A percentile compares a stretch with the other conserved stretches of the same genome.
Evolutionary conservation across 1,140 invertebrate species (phyloP).

Genomic region (Araneus ventricosus): DNA sequence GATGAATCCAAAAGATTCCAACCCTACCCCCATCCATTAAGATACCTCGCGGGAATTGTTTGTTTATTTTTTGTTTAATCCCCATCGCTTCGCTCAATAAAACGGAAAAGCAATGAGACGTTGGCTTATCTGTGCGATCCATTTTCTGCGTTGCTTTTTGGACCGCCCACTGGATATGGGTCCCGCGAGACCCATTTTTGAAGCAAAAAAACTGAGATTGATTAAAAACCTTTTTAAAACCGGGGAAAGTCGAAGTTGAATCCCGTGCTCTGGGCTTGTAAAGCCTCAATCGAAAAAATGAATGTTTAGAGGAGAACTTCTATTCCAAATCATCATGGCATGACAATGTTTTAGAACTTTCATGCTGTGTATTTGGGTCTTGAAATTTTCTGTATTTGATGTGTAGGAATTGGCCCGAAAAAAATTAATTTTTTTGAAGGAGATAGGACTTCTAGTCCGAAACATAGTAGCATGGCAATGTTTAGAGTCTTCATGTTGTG

Average conservation of each 20-base stretch:
- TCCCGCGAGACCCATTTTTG: background rate
- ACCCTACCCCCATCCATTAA: background rate
- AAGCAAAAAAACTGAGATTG: background rate
- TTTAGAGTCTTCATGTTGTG: no score
- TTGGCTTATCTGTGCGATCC: background rate
- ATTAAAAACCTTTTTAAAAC: background rate
- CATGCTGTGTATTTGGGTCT: no score
- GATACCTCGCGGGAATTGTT: background rate
- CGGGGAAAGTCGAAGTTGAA: background rate
- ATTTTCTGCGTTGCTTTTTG: background rate
- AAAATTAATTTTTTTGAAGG: no score
- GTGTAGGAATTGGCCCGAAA: no score
- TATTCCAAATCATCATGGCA: no score
- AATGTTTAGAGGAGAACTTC: no score
- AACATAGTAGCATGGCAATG: no score
- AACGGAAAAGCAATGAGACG: background rate
- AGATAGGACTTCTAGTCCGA: no score
- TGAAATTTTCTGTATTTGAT: no score
- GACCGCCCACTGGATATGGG: background rate
- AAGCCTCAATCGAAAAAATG: no score
- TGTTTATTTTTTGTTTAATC: background rate
- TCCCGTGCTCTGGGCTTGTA: no score
- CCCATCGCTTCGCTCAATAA: background rate
- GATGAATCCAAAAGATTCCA: background rate
- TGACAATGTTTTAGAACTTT: no score